A percentile compares a stretch with the other conserved stretches of the same genome.
phyloP scores from a whole-genome alignment of 1,140 invertebrate genomes.

The Trichomalopsis sarcophagae region DNA sequence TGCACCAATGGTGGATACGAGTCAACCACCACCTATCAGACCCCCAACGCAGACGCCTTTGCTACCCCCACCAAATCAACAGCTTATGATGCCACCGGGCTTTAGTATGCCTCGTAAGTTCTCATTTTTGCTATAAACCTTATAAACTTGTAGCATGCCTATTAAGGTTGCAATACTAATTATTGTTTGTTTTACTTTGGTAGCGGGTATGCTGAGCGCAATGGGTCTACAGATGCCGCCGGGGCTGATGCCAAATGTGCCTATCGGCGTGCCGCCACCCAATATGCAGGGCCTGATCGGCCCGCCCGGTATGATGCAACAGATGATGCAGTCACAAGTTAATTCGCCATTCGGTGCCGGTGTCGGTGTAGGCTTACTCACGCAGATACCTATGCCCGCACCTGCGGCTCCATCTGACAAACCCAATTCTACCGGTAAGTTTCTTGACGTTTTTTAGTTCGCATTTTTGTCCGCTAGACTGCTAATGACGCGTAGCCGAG shows the following conservation, averaged over 20 bases:
- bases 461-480: background rate
- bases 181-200: slow-evolving; percentile 4
- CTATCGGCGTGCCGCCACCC: slow-evolving; percentile 80
- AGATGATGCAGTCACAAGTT: slow-evolving; percentile 71
- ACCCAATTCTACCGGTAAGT: slow-evolving; percentile 69
- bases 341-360: slow-evolving; percentile 73
- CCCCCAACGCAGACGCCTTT: slow-evolving; percentile 71
- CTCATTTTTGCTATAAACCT: slow-evolving; percentile 1
- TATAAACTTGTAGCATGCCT: background rate
- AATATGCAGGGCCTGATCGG: slow-evolving; percentile 76
- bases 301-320: slow-evolving; percentile 76
- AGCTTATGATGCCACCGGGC: slow-evolving; percentile 74
- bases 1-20: slow-evolving; percentile 76
- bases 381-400: slow-evolving; percentile 73
- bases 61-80: slow-evolving; percentile 76
- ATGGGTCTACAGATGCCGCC: slow-evolving; percentile 76
- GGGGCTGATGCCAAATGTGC: slow-evolving; percentile 75
- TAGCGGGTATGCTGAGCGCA: slow-evolving; percentile 72
- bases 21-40: slow-evolving; percentile 78
- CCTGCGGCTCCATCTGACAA: slow-evolving; percentile 72
- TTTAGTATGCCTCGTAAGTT: slow-evolving; percentile 76
- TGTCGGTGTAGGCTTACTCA: slow-evolving; percentile 69
- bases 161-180: background rate
- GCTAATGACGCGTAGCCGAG: background rate
- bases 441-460: background rate